Evolutionary conservation across 2,797 vertebrate species (phyloP).

Genomic region (Enteromius afrohamiltoni): DNA sequence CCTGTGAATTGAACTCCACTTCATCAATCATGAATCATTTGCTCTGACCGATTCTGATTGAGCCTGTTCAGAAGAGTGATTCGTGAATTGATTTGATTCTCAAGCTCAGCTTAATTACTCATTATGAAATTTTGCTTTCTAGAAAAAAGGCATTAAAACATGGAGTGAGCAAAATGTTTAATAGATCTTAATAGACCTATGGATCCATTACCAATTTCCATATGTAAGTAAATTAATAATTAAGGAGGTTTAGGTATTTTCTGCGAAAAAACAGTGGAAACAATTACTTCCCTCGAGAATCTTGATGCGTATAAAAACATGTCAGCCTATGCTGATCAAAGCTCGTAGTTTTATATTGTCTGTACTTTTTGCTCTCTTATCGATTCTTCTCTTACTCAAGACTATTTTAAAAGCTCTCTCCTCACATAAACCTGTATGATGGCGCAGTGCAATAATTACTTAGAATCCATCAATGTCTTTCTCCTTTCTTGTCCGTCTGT

Average conservation of each 20-base stretch:
- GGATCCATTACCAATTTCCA: background rate
- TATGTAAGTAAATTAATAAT: background rate
- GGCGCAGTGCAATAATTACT: constrained; percentile 25
- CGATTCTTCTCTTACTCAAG: constrained; percentile 39
- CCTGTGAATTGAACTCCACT: background rate
- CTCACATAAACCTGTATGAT: constrained; percentile 43
- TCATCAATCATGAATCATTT: background rate
- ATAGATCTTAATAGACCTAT: background rate
- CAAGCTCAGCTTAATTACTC: background rate
- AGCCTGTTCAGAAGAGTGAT: background rate
- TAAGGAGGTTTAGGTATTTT: background rate
- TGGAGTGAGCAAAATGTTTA: background rate
- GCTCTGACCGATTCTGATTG: background rate
- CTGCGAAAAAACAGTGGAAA: constrained; percentile 4
- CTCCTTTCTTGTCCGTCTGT: constrained; percentile 2
- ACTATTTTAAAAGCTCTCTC: constrained; percentile 43
- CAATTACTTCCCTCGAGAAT: constrained; percentile 8
- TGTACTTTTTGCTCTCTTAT: constrained; percentile 43
- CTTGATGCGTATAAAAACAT: constrained; percentile 23
- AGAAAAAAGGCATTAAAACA: background rate
- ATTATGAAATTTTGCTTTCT: background rate
- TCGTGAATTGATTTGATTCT: background rate
- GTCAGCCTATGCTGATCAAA: constrained; percentile 24
- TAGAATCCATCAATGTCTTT: constrained; percentile 32
- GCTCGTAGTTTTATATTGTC: constrained; percentile 4